phyloP scores from a whole-genome alignment of 2,888 invertebrate species.

The Cosmopolites sordidus region DNA sequence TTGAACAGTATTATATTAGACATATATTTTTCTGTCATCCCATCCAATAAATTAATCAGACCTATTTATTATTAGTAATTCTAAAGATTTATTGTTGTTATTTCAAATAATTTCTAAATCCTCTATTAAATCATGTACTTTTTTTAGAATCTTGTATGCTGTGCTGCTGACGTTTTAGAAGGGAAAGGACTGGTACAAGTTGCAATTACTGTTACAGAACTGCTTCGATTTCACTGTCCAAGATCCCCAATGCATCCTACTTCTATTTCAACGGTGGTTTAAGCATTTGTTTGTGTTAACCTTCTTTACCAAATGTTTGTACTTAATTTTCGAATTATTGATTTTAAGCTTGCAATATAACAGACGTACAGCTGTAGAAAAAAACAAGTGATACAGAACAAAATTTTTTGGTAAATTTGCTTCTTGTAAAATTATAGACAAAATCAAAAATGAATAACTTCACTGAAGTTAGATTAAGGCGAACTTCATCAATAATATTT shows the following conservation, averaged over 20 bases:
- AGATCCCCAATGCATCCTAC: slow-evolving; percentile 44
- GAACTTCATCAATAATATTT: too few relatives aligned
- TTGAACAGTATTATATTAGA: too few relatives aligned
- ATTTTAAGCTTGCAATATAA: too few relatives aligned
- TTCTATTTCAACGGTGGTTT: slow-evolving; percentile 37
- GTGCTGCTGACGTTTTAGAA: slow-evolving; percentile 87
- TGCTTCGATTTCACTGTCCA: slow-evolving; percentile 64
- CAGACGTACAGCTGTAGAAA: neutral
- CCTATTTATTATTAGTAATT: slow-evolving; percentile 29
- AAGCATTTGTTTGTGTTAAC: slow-evolving; percentile 20
- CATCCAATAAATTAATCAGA: too few relatives aligned
- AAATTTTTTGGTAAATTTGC: neutral
- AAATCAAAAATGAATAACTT: too few relatives aligned
- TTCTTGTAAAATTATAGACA: neutral
- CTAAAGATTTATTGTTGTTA: slow-evolving; percentile 15
- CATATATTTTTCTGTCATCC: too few relatives aligned
- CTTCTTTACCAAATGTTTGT: neutral
- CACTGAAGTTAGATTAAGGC: too few relatives aligned
- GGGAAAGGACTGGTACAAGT: slow-evolving; percentile 84
- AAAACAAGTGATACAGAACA: neutral
- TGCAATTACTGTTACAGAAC: slow-evolving; percentile 82
- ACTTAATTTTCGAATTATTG: neutral
- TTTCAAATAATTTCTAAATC: too few relatives aligned
- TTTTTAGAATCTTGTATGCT: slow-evolving; percentile 83
- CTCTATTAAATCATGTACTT: neutral